A percentile compares a stretch with the other conserved stretches of the same genome.
These are phyloP conservation scores for Eulemur macaco DNA, from an alignment of 2,113 vertebrate genomes.

Conservation along the genomic window DNA sequence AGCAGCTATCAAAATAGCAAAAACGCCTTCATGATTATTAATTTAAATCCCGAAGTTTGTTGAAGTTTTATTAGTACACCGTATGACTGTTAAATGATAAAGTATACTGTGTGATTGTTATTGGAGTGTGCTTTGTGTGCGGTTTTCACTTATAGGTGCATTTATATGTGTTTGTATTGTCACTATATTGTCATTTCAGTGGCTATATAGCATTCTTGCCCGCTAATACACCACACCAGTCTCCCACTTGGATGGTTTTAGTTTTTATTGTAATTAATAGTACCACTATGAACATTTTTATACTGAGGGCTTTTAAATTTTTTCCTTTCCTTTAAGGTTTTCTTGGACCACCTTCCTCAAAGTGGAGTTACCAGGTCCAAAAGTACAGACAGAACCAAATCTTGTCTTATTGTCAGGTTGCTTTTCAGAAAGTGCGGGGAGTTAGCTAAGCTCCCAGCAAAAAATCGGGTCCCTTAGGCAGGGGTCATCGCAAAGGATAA, in stretches of 20 bases:
- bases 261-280: conserved; percentile 26
- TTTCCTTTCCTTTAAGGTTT: not conserved
- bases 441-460: too few species aligned
- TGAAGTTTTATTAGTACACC: conserved; percentile 1
- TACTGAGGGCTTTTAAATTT: not conserved
- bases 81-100: not conserved
- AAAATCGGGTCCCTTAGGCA: too few species aligned
- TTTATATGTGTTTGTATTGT: conserved; percentile 2
- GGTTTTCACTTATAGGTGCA: not conserved
- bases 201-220: not conserved
- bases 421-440: conserved; percentile 13
- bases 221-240: not conserved
- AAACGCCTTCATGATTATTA: not conserved
- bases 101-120: not conserved
- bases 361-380: not conserved
- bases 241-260: not conserved
- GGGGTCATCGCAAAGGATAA: too few species aligned
- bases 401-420: conserved; percentile 27
- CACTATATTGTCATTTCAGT: not conserved
- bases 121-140: not conserved
- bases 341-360: not conserved
- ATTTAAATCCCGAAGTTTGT: not conserved
- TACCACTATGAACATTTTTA: not conserved
- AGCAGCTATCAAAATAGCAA: not conserved
- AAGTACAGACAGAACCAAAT: not conserved